phyloP scores from a whole-genome alignment of 2,797 vertebrate genomes.

The Enteromius treurensis region DNA sequence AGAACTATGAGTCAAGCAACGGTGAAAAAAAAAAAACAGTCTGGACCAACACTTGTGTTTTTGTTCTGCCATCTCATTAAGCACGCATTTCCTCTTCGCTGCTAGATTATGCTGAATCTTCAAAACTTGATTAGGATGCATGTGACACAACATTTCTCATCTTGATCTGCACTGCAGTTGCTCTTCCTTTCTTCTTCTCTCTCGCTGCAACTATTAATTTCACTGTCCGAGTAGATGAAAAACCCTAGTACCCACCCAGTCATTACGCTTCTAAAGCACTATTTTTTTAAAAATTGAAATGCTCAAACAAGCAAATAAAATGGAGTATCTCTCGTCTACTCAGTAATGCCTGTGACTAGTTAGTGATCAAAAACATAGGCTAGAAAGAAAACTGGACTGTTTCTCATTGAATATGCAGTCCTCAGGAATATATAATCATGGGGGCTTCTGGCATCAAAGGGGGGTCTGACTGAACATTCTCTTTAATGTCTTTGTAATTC shows the following conservation, averaged over 20 bases:
- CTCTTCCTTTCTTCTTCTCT: constrained; percentile 16
- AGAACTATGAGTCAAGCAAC: constrained; percentile 16
- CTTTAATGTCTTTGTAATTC: constrained; percentile 36
- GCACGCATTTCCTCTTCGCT: constrained; percentile 18
- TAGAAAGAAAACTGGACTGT: background rate
- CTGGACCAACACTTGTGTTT: constrained; percentile 65
- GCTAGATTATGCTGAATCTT: constrained; percentile 63
- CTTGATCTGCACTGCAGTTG: constrained; percentile 35
- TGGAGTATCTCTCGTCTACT: background rate
- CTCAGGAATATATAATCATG: constrained; percentile 50
- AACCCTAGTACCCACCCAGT: background rate
- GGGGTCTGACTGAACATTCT: constrained; percentile 4
- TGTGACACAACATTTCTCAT: constrained; percentile 39
- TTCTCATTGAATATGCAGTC: constrained; percentile 53
- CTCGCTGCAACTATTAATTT: constrained; percentile 36
- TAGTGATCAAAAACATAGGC: constrained; percentile 12
- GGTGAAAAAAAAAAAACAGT: background rate
- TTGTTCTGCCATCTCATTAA: constrained; percentile 61
- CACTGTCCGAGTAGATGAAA: constrained; percentile 37
- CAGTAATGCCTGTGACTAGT: background rate
- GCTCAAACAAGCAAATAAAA: constrained; percentile 12
- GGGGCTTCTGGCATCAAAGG: constrained; percentile 1
- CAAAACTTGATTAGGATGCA: constrained; percentile 68
- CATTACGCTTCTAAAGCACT: background rate
- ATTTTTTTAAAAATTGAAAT: background rate